phyloP scores from a whole-genome alignment of 1,140 invertebrate genomes.

The Temnothorax nylanderi region DNA sequence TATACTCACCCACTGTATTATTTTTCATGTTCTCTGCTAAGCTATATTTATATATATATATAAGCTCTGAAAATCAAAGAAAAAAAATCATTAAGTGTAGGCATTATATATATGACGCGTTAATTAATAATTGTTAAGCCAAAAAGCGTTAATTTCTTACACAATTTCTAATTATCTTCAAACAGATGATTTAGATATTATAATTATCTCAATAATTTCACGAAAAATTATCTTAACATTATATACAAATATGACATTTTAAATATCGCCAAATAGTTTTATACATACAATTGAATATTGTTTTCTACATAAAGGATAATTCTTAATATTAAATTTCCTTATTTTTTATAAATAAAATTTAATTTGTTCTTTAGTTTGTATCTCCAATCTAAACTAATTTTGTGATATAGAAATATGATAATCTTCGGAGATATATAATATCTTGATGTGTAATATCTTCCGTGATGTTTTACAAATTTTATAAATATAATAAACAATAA shows the following conservation, averaged over 20 bases:
- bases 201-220: background rate
- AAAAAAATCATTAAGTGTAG: slow-evolving; percentile 6
- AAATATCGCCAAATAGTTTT: background rate
- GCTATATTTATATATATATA: background rate
- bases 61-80: slow-evolving; percentile 54
- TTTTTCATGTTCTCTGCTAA: slow-evolving; percentile 43
- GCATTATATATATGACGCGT: background rate
- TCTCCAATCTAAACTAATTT: background rate
- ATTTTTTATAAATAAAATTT: slow-evolving; percentile 9
- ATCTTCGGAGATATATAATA: background rate
- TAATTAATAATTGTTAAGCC: background rate
- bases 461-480: background rate
- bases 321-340: background rate
- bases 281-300: background rate
- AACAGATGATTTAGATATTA: slow-evolving; percentile 14
- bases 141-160: background rate
- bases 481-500: slow-evolving; percentile 6
- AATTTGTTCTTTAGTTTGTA: background rate
- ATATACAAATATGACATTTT: background rate
- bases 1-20: slow-evolving; percentile 61
- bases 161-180: slow-evolving; percentile 34
- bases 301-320: background rate
- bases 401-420: background rate
- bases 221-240: background rate
- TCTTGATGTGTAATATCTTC: background rate